phyloP scores from a whole-genome alignment of 2,113 vertebrate species.

The Paradisaea rubra region DNA sequence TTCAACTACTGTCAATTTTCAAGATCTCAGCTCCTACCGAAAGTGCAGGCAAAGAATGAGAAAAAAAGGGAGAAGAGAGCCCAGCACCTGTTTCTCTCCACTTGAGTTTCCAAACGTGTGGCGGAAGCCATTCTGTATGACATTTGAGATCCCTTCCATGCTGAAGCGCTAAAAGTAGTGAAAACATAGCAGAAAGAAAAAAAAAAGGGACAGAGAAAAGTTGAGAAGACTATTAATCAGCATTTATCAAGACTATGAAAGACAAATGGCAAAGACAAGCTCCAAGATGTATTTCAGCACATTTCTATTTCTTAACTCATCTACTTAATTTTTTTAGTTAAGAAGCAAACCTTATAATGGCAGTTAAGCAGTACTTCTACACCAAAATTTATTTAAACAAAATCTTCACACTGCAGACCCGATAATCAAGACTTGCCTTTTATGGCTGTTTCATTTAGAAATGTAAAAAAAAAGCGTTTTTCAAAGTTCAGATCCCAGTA shows the following conservation, averaged over 20 bases:
- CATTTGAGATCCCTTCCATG: constrained; percentile 96
- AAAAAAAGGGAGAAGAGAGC: constrained; percentile 60
- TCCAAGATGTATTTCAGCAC: constrained; percentile 50
- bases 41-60: constrained; percentile 55
- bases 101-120: constrained; percentile 92
- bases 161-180: constrained; percentile 88
- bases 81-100: constrained; percentile 96
- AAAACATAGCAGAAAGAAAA: constrained; percentile 60
- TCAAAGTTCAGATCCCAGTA: neutral
- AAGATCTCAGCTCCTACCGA: constrained; percentile 19
- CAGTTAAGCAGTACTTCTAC: neutral
- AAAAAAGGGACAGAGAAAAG: constrained; percentile 70
- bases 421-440: fast-evolving
- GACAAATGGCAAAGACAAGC: constrained; percentile 49
- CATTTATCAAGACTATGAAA: constrained; percentile 7
- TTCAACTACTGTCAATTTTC: constrained; percentile 12
- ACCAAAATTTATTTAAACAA: neutral
- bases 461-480: neutral
- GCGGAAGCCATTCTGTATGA: constrained; percentile 96
- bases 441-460: neutral
- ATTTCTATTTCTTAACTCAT: neutral
- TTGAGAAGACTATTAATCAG: constrained; percentile 70
- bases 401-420: neutral
- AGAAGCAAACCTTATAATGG: neutral
- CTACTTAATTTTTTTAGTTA: neutral